Base-by-base conservation (phyloP, 2,797 vertebrate genomes). In the Acrossocheilus fasciatus region DNA sequence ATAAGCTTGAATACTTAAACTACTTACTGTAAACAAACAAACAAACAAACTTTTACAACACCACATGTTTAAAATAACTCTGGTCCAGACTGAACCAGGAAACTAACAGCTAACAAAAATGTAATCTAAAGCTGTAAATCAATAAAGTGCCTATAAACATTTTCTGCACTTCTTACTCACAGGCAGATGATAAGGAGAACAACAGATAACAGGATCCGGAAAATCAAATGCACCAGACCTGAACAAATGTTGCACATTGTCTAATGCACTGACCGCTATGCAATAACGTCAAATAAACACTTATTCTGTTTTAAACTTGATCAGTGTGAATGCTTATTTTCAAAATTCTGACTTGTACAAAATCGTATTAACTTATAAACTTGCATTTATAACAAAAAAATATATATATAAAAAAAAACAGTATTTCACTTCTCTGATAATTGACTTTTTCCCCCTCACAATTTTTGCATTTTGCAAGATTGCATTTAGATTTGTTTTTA, bases 161-260 rank as follows among this genome's bases (percentile, higher is more conserved):
- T 34, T 23, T 81, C 79, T 52, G 26, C 11, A 34, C 4, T 17
- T 50, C 45, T 76, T 52, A 76, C 45, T 76, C 45, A 34, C 18
- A 15, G 17, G 47, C 45, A 69, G 45, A 52, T 81, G 80, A 81
- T 69, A 50, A 81, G 26, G 30, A 69, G 30, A 81, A 68, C n/a
- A 50, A 66, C 57, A 79, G 12, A 57, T 36, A 78, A 26, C 34
- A 23, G 34, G 75, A 41, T 41, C 15, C 2, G 36, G 39, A 45
- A 62, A 45, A 79, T 79, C 0, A 79, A 79, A 79, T 11, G 57
- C 39, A n/a, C 39, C 36, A 78, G 52, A 43, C 76, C 76, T 43
- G 39, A 79, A 62, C 36, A 79, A 77, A 77, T 59, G 30, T 36
- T 36, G 52, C 52, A n/a, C 20, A 41, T 17, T 39, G 34, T 34